A percentile compares a stretch with the other conserved stretches of the same genome.
phyloP scores from a whole-genome alignment of 2,113 vertebrate genomes.

The Chascanopsetta lugubris region DNA sequence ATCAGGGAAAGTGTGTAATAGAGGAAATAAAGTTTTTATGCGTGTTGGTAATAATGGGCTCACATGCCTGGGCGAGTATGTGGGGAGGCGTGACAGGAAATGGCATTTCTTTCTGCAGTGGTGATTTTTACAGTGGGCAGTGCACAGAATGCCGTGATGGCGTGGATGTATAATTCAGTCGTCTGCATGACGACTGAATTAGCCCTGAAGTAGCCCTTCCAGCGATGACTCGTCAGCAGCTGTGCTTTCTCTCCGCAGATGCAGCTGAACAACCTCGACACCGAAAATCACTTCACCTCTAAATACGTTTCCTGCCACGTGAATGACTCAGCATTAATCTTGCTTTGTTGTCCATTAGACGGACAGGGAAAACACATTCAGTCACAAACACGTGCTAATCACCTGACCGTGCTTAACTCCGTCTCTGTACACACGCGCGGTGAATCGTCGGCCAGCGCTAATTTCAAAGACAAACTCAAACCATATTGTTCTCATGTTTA shows the following conservation, averaged over 20 bases:
- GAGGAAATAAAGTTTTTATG: conserved; percentile 19
- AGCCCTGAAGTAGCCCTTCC: conserved; percentile 14
- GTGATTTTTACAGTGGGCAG: conserved; percentile 20
- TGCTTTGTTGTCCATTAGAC: conserved; percentile 11
- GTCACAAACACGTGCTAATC: conserved; percentile 9
- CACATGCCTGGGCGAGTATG: conserved; percentile 12
- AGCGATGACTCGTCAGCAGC: conserved; percentile 19
- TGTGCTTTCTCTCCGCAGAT: conserved; percentile 18
- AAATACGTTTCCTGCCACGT: conserved; percentile 7
- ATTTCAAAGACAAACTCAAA: conserved; percentile 50
- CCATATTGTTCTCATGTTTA: conserved; percentile 40
- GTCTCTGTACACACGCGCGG: conserved; percentile 2
- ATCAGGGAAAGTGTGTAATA: conserved; percentile 15
- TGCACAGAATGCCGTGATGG: conserved; percentile 3
- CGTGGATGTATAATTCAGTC: conserved; percentile 48
- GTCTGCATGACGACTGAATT: too few species aligned
- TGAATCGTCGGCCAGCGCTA: neutral
- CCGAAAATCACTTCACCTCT: neutral
- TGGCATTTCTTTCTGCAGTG: conserved; percentile 1
- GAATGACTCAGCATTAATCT: conserved; percentile 16
- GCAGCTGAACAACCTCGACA: neutral
- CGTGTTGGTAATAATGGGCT: conserved; percentile 15
- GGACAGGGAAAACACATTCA: conserved; percentile 19
- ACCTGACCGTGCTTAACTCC: neutral
- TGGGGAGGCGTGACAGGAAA: conserved; percentile 10